A percentile compares a stretch with the other conserved stretches of the same genome.
These are phyloP conservation scores for Microtus montanus DNA, from an alignment of 2,113 vertebrate species.

Conservation along the genomic window DNA sequence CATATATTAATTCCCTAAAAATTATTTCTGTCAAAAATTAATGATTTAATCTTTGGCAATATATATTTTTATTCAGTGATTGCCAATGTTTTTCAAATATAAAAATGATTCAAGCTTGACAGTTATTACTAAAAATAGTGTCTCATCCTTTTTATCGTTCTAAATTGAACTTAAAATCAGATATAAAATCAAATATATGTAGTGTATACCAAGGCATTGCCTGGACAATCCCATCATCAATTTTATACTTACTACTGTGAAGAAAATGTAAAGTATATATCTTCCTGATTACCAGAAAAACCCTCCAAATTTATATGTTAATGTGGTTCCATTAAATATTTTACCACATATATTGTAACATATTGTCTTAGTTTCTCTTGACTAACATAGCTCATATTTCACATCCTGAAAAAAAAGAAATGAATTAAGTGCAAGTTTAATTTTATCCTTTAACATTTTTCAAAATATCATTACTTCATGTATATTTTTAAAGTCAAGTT, in stretches of 20 bases:
- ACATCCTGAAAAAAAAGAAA: neutral
- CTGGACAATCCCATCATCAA: neutral
- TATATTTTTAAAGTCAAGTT: neutral
- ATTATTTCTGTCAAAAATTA: neutral
- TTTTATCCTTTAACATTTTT: neutral
- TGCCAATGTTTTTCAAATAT: neutral
- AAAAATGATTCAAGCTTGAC: neutral
- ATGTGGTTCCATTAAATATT: neutral
- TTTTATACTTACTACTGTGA: neutral
- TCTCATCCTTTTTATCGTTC: neutral
- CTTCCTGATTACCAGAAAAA: neutral
- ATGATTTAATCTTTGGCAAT: neutral
- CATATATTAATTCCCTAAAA: neutral
- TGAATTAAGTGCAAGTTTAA: neutral
- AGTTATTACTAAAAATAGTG: neutral
- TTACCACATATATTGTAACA: neutral
- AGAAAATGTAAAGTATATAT: neutral
- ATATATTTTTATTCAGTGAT: neutral
- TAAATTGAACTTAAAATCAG: constrained; percentile 2
- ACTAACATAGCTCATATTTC: neutral
- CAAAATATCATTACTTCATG: neutral
- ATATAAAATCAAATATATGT: neutral
- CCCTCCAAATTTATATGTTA: neutral
- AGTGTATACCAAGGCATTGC: neutral
- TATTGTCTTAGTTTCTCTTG: neutral